phyloP scores from a whole-genome alignment of 2,113 vertebrate genomes.

The Gadus chalcogrammus region DNA sequence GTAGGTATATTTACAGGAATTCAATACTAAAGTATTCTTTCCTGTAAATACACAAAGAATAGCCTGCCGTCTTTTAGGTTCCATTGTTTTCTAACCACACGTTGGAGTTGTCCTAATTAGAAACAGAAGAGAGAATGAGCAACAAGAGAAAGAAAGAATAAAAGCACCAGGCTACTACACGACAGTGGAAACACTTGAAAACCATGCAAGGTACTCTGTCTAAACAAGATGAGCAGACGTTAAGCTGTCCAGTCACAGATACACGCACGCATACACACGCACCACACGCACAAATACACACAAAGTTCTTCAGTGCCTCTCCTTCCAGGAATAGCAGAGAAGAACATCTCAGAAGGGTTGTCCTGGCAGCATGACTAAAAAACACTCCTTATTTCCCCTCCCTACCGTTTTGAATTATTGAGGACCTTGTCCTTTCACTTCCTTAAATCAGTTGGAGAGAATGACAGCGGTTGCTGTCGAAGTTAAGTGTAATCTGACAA shows the following conservation, averaged over 20 bases:
- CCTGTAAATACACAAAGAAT: no score
- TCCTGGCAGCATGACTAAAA: constrained; percentile 28
- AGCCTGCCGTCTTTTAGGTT: no score
- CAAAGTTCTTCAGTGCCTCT: neutral
- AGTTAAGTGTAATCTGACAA: constrained; percentile 7
- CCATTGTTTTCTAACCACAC: constrained; percentile 41
- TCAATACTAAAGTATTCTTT: no score
- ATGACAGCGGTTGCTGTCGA: constrained; percentile 32
- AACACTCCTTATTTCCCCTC: constrained; percentile 29
- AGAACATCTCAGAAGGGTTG: neutral
- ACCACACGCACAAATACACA: no score
- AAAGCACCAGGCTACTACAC: no score
- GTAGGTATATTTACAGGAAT: no score
- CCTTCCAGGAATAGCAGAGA: constrained; percentile 1
- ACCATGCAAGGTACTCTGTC: constrained; percentile 23
- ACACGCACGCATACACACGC: no score
- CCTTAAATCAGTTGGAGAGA: constrained; percentile 26
- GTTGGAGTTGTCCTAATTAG: constrained; percentile 48
- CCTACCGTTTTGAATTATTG: constrained; percentile 61
- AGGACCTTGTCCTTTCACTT: constrained; percentile 42
- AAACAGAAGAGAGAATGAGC: constrained; percentile 52
- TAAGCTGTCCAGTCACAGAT: neutral
- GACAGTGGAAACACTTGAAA: constrained; percentile 13
- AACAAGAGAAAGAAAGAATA: constrained; percentile 9
- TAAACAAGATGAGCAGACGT: constrained; percentile 27